Percentiles rank a stretch among this genome's conserved stretches.
Evolutionary conservation across 2,888 invertebrate genomes (phyloP).

Genomic region (Adelphocoris suturalis): DNA sequence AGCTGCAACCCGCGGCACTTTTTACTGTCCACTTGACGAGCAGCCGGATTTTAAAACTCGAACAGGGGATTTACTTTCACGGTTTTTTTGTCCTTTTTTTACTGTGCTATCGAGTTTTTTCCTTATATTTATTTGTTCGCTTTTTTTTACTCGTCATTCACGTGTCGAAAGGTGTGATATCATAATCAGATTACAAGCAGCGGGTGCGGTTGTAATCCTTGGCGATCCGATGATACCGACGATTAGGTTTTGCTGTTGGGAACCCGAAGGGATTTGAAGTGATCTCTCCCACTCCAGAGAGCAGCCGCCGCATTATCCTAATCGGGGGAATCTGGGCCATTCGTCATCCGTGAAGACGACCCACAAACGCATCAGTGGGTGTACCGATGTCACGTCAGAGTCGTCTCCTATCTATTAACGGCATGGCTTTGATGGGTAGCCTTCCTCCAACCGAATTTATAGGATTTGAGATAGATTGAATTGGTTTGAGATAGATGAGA

Average conservation of each 20-base stretch:
- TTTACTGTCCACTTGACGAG: slow-evolving; percentile 39
- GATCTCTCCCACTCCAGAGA: not conserved
- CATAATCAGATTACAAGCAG: not conserved
- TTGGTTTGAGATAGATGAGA: too few relatives aligned
- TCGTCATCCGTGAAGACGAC: slow-evolving; percentile 2
- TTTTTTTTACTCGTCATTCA: not conserved
- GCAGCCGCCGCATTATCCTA: not conserved
- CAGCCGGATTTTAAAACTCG: slow-evolving; percentile 37
- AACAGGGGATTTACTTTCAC: not conserved
- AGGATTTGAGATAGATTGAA: too few relatives aligned
- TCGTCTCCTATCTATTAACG: slow-evolving; percentile 4
- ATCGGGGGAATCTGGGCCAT: slow-evolving; percentile 15
- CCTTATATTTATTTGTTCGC: not conserved
- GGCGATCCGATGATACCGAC: not conserved
- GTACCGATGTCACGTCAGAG: not conserved
- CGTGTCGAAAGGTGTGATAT: slow-evolving; percentile 36
- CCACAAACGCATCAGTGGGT: not conserved
- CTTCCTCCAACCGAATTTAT: too few relatives aligned
- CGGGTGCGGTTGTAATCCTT: not conserved
- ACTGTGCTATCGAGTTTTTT: not conserved
- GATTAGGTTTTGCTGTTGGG: slow-evolving; percentile 25
- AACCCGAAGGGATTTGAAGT: slow-evolving; percentile 15
- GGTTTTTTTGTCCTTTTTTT: not conserved
- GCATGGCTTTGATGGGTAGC: not conserved
- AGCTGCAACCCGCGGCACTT: slow-evolving; percentile 4